These are phyloP conservation scores for Dendrolimus houi DNA, from an alignment of 2,888 invertebrate species.

Conservation along the genomic window DNA sequence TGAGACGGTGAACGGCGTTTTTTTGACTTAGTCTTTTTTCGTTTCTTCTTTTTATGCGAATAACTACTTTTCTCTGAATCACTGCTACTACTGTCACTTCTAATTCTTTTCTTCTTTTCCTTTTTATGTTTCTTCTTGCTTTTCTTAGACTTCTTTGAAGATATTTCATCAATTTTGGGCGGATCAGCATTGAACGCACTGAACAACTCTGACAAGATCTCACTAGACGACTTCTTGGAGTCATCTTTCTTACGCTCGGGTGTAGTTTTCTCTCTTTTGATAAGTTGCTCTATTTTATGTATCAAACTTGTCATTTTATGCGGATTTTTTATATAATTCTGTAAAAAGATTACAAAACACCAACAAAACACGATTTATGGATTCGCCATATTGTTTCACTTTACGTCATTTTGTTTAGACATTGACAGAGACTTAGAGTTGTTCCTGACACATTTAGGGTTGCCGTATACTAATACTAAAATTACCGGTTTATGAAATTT, in stretches of 20 bases:
- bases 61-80: constrained; percentile 62
- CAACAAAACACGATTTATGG: no score
- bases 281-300: constrained; percentile 60
- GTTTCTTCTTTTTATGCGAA: constrained; percentile 73
- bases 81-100: constrained; percentile 53
- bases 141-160: constrained; percentile 66
- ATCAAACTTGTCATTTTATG: constrained; percentile 52
- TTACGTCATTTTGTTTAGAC: no score
- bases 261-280: constrained; percentile 63
- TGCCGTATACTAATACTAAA: no score
- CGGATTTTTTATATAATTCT: neutral
- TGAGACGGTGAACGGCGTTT: constrained; percentile 40
- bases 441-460: no score
- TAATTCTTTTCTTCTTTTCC: constrained; percentile 69
- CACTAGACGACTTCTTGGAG: constrained; percentile 81
- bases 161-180: constrained; percentile 68
- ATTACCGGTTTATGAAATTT: no score
- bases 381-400: no score
- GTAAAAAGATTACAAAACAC: no score
- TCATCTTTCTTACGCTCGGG: constrained; percentile 64
- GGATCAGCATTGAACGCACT: constrained; percentile 85
- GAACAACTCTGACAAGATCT: constrained; percentile 89
- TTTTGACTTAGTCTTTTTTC: constrained; percentile 71
- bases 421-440: no score
- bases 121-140: constrained; percentile 79